Conservation (phyloP, 2,113 vertebrate species). For the Pachyramphus minor region DNA sequence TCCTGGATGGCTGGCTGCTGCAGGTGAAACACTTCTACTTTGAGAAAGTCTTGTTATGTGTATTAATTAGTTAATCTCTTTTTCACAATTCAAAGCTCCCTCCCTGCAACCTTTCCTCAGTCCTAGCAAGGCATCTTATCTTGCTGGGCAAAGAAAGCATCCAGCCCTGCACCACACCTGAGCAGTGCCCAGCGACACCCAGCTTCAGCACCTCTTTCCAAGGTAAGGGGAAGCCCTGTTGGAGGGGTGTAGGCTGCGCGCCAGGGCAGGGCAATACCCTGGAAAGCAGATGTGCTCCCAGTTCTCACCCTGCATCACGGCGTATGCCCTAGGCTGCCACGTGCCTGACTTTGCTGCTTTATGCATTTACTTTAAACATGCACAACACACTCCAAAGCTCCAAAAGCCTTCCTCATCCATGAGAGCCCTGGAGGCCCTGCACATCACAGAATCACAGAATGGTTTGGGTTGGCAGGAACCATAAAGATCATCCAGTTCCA, state of each 20-base stretch:
- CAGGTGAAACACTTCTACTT: background rate
- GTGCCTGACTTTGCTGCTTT: background rate
- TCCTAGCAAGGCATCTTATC: background rate
- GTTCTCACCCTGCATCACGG: too few species aligned
- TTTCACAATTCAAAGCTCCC: background rate
- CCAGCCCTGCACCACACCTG: background rate
- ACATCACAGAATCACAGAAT: background rate
- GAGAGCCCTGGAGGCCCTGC: background rate
- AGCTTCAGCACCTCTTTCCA: background rate
- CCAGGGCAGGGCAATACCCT: background rate
- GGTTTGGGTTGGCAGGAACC: background rate
- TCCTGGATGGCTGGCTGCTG: background rate
- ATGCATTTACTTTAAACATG: background rate
- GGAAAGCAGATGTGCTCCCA: background rate
- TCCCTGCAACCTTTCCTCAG: background rate
- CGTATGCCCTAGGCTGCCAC: accelerated
- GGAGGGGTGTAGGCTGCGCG: background rate
- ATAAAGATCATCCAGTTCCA: background rate
- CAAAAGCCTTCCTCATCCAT: background rate
- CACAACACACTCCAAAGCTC: background rate
- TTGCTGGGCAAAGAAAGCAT: background rate
- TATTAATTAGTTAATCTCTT: background rate
- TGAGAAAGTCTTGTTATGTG: too few species aligned
- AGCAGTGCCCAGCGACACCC: too few species aligned
- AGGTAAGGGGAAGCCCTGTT: accelerated